Evolutionary conservation across 2,888 invertebrate genomes (phyloP).

Genomic region (Rhagonycha lutea): DNA sequence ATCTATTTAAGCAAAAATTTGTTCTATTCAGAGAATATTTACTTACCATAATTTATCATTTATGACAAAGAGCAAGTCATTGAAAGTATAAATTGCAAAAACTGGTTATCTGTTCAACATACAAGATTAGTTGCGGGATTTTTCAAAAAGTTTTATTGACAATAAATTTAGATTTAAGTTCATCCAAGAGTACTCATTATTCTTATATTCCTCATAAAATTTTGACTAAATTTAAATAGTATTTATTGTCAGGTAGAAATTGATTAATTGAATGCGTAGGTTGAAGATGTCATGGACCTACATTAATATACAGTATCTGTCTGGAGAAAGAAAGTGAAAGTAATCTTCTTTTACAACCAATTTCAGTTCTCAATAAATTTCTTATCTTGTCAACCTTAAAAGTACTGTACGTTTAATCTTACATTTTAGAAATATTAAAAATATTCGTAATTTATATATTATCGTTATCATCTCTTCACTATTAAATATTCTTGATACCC

Average conservation of each 20-base stretch:
- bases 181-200: not conserved
- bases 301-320: not conserved
- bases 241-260: not conserved
- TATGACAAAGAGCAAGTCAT: not conserved
- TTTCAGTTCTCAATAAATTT: not conserved
- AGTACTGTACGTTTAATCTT: not conserved
- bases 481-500: not conserved
- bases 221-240: not conserved
- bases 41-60: not conserved
- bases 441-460: too few species aligned
- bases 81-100: not conserved
- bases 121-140: not conserved
- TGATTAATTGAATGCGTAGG: not conserved
- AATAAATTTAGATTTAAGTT: not conserved
- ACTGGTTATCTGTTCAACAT: not conserved
- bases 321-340: not conserved
- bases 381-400: not conserved
- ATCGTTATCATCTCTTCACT: not conserved
- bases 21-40: not conserved
- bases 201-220: not conserved
- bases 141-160: not conserved
- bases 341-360: not conserved
- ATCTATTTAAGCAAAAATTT: not conserved
- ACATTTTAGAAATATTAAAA: not conserved
- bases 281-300: not conserved